phyloP scores from a whole-genome alignment of 1,140 invertebrate genomes.

The Apocrypta bakeri region DNA sequence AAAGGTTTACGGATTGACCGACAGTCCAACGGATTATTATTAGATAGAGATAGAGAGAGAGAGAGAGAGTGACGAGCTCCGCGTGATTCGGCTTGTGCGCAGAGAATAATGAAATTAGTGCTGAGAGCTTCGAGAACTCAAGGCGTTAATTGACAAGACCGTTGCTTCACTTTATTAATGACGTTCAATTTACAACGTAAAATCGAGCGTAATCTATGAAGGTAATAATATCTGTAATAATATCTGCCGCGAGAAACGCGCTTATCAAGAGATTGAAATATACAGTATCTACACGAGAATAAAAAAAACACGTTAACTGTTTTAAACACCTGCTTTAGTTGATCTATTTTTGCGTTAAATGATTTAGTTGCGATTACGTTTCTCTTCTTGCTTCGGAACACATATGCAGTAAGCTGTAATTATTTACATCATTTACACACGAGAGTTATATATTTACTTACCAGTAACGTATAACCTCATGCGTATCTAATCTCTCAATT shows the following conservation, averaged over 20 bases:
- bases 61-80: too few species aligned
- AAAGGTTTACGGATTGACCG: background rate
- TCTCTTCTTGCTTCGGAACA: too few species aligned
- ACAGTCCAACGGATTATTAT: background rate
- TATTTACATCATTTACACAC: background rate
- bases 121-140: background rate
- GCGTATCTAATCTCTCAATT: background rate
- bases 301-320: background rate
- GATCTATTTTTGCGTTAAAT: background rate
- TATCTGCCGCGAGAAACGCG: too few species aligned
- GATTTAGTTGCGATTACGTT: background rate
- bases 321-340: background rate
- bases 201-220: background rate
- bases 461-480: too few species aligned
- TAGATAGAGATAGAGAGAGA: background rate
- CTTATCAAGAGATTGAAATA: too few species aligned
- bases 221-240: too few species aligned
- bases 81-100: slow-evolving; percentile 1
- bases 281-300: background rate
- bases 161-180: background rate
- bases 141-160: background rate
- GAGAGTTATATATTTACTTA: background rate
- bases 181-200: background rate
- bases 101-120: background rate
- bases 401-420: too few species aligned